Conservation (phyloP, 2,113 vertebrate genomes). For the Percopsis transmontana region DNA sequence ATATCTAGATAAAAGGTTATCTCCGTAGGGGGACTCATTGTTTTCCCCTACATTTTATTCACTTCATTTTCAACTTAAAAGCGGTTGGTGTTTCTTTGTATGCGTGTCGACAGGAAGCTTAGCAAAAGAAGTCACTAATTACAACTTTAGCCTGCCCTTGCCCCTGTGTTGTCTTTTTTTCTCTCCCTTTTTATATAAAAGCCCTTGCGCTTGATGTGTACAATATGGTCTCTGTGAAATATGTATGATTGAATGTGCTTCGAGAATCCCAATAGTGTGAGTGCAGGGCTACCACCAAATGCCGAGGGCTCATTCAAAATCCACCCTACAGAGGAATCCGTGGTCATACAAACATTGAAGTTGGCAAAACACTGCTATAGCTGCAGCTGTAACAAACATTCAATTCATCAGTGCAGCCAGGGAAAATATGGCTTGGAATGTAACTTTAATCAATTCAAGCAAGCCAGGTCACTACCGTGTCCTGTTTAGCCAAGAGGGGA, state of each 20-base stretch:
- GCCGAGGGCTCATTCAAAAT: constrained; percentile 27
- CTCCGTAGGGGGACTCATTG: constrained; percentile 17
- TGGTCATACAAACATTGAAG: constrained; percentile 53
- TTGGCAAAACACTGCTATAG: constrained; percentile 46
- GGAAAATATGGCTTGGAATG: constrained; percentile 70
- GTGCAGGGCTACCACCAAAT: constrained; percentile 14
- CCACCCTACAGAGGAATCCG: constrained; percentile 63
- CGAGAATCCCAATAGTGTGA: constrained; percentile 18
- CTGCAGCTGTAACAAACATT: constrained; percentile 72
- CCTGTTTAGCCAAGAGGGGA: constrained; percentile 55
- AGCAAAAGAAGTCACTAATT: background rate
- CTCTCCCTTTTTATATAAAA: background rate
- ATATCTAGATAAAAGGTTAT: constrained; percentile 52
- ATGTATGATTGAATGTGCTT: constrained; percentile 14
- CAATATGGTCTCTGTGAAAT: constrained; percentile 28
- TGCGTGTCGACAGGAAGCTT: background rate
- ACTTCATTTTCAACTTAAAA: constrained; percentile 2
- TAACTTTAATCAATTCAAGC: constrained; percentile 71
- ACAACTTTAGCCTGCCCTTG: background rate
- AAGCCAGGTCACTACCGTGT: constrained; percentile 46
- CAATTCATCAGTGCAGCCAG: constrained; percentile 66
- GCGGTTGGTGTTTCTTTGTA: background rate
- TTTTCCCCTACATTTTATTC: constrained; percentile 29
- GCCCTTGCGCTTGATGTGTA: background rate
- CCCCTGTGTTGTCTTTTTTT: background rate